Percentiles rank a stretch among this genome's conserved stretches.
phyloP scores from a whole-genome alignment of 2,113 vertebrate genomes.

The Pithys albifrons region DNA sequence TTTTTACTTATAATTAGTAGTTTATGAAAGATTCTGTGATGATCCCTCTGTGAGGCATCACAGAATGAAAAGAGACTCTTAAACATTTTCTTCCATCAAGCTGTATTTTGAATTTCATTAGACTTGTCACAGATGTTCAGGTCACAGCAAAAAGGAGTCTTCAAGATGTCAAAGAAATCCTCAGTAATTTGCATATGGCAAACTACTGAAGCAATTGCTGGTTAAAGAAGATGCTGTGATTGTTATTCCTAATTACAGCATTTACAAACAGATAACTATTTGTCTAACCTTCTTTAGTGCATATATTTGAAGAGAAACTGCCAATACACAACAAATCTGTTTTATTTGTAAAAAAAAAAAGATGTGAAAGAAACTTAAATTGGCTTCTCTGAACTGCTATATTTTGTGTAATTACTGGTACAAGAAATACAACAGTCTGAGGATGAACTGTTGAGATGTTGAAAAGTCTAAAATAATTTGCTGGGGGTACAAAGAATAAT shows the following conservation, averaged over 20 bases:
- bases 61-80: not conserved
- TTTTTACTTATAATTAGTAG: not conserved
- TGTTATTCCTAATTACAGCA: conserved; percentile 3
- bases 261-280: not conserved
- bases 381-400: not conserved
- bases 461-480: not conserved
- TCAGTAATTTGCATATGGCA: not conserved
- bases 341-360: not conserved
- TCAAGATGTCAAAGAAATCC: not conserved
- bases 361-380: not conserved
- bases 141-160: not conserved
- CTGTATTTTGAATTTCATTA: not conserved
- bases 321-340: not conserved
- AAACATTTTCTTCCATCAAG: not conserved
- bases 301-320: not conserved
- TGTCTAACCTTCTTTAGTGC: not conserved
- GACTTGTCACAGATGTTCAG: not conserved
- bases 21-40: not conserved
- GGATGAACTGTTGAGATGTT: not conserved
- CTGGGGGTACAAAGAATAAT: not conserved
- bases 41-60: not conserved
- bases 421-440: not conserved
- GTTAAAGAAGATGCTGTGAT: not conserved
- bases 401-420: not conserved
- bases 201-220: not conserved